Evolutionary conservation across 1,140 invertebrate genomes (phyloP), one percentile per base, ranked within the genome.

Genomic region (Armadillidium nasatum): DNA sequence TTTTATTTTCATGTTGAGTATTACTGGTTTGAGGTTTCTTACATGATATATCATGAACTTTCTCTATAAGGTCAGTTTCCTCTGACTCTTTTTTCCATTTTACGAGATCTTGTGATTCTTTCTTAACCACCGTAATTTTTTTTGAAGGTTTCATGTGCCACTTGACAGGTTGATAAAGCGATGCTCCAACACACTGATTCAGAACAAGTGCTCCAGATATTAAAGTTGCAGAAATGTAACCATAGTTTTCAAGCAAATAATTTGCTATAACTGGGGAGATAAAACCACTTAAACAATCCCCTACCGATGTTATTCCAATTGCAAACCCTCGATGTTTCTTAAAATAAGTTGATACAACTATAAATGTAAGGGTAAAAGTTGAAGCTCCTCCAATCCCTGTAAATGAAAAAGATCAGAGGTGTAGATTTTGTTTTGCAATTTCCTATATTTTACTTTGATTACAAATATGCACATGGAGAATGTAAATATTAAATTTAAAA

Each of bases 201-300:
- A 94, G 92, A 82, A 89, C 90, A 74, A 90, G 90, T n/a, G 22
- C 84, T 87, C 87, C 87, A 87, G 87, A 86, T 79, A 67, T 79
- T 1, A 74, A 22, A 10, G 73, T 6, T 11, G 72, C 73, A 0
- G 72, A 72, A 7, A 43, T 74, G 19, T 23, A 71, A n/a, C 67
- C 23, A 44, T 78, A 78, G 3, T 66, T 6, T 0, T 73, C 76
- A 4, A 71, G 67, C 11, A 78, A 44, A 68, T 54, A 74, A 4
- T 50, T 67, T 1, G 74, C 50, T 4, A 78, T 44, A 66, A 78
- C 68, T 10, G 76, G n/a, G 9, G 19, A 33, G 1, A 74, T 10
- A 6, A 71, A 70, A 33, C 73, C 54, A 7, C 75, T 45, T 68
- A 71, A 4, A 71, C 44, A 71, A 4, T 21, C 69, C 19, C 78